These are phyloP conservation scores for Ictalurus punctatus DNA, from an alignment of 2,113 vertebrate species.

Conservation along the genomic window DNA sequence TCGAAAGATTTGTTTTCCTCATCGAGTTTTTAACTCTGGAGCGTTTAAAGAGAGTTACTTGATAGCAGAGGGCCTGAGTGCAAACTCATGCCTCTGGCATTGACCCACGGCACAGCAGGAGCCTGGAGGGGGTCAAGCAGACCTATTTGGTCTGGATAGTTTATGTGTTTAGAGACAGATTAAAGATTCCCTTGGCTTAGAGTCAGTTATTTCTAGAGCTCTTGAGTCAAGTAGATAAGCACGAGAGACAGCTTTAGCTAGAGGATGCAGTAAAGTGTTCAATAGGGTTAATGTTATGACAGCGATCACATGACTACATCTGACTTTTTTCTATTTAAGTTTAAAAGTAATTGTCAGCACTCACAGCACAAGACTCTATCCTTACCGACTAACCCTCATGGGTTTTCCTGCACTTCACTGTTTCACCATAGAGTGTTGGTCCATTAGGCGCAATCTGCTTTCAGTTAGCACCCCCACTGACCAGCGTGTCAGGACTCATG, in stretches of 20 bases:
- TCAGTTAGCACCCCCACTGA: constrained; percentile 58
- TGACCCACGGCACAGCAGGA: constrained; percentile 46
- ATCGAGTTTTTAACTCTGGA: constrained; percentile 4
- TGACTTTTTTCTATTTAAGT: not conserved
- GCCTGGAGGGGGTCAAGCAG: constrained; percentile 36
- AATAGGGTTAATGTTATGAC: not conserved
- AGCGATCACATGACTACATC: not conserved
- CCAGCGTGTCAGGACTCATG: constrained; percentile 56
- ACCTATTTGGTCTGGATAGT: constrained; percentile 37
- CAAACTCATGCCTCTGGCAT: constrained; percentile 46
- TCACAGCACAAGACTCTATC: constrained; percentile 29
- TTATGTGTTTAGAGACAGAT: constrained; percentile 45
- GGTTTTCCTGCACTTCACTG: constrained; percentile 29
- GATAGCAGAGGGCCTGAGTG: constrained; percentile 50
- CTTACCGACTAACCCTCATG: constrained; percentile 30
- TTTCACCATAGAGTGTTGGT: constrained; percentile 42
- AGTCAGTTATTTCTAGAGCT: constrained; percentile 42
- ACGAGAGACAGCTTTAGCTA: constrained; percentile 7
- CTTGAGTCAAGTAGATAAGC: constrained; percentile 27
- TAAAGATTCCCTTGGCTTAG: constrained; percentile 42
- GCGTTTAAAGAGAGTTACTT: constrained; percentile 51
- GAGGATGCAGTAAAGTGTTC: constrained; percentile 17
- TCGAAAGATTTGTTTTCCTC: constrained; percentile 33
- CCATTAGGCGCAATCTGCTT: constrained; percentile 63
- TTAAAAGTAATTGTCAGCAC: constrained; percentile 40